These are phyloP conservation scores for Lagodon rhomboides DNA, from an alignment of 2,797 vertebrate genomes.

Conservation along the genomic window DNA sequence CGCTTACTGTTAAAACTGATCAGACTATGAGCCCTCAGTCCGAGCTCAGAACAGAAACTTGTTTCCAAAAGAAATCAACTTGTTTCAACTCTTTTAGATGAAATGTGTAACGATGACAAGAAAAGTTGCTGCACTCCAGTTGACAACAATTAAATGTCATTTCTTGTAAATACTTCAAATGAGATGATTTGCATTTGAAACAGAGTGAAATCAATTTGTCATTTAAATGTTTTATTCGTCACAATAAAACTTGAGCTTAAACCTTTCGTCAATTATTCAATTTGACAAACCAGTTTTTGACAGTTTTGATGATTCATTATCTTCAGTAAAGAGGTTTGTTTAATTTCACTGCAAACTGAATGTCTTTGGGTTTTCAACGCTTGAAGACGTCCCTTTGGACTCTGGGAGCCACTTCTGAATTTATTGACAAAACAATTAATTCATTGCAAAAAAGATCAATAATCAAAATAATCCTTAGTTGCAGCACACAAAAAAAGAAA, in stretches of 20 bases:
- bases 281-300: too few relatives aligned
- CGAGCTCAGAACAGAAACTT: neutral
- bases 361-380: neutral
- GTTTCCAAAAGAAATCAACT: neutral
- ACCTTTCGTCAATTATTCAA: neutral
- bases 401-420: neutral
- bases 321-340: too few relatives aligned
- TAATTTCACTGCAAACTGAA: neutral
- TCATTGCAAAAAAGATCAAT: neutral
- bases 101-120: neutral
- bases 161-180: too few relatives aligned
- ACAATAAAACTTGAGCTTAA: neutral
- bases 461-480: neutral
- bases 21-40: neutral
- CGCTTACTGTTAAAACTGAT: too few relatives aligned
- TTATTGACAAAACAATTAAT: neutral
- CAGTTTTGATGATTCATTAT: too few relatives aligned
- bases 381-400: neutral
- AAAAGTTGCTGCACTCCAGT: neutral
- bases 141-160: too few relatives aligned
- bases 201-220: too few relatives aligned
- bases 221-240: too few relatives aligned
- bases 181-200: too few relatives aligned
- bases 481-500: neutral
- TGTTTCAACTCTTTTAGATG: neutral